Conservation (phyloP, 2,797 vertebrate species). For the Mareca penelope region DNA sequence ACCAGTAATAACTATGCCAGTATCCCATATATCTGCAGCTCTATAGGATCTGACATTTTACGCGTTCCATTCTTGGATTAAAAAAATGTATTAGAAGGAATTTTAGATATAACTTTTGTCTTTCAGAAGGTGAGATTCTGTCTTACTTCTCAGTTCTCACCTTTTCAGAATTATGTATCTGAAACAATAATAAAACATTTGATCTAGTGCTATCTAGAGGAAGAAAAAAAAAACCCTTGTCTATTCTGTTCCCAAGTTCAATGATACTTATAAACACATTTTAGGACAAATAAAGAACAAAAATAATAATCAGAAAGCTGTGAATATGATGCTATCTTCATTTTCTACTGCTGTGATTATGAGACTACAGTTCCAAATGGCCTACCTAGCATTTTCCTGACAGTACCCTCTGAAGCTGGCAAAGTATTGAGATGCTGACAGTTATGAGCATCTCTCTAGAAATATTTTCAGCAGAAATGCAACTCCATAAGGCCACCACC, state of each 20-base stretch:
- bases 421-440: neutral
- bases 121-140: slow-evolving; percentile 7
- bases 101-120: neutral
- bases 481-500: slow-evolving; percentile 1
- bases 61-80: neutral
- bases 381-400: neutral
- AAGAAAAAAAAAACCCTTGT: neutral
- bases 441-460: slow-evolving; percentile 17
- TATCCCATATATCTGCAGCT: slow-evolving; percentile 31
- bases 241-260: neutral
- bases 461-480: slow-evolving; percentile 50
- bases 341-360: neutral
- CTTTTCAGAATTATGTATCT: slow-evolving; percentile 13
- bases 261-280: neutral
- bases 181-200: neutral
- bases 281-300: neutral
- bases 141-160: neutral
- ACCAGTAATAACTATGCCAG: slow-evolving; percentile 41
- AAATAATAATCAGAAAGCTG: neutral
- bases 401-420: neutral
- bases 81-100: neutral
- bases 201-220: neutral
- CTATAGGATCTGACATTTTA: slow-evolving; percentile 12
- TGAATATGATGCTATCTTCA: neutral
- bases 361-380: neutral